Base-by-base conservation (phyloP, 2,797 vertebrate genomes). In the Muraenolepis orangiensis region DNA sequence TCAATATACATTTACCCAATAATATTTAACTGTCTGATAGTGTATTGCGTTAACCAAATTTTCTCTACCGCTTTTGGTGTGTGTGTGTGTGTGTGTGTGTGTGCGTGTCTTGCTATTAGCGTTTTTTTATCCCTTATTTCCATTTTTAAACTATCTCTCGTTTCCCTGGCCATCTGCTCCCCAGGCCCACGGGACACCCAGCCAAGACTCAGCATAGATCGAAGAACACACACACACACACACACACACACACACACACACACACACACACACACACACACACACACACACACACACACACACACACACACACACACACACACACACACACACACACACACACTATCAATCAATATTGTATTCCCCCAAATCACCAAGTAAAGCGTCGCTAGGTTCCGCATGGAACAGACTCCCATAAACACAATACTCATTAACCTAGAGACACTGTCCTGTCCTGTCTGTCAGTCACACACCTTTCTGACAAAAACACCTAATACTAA, bases 91-190 rank as follows among this genome's bases (percentile, higher is more conserved):
- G 57, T 13, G 57, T 26, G 57, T 13, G 57, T 26, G 57, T 26
- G n/a, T 61, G n/a, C 4, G 67, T 74, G 82, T 89, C 86, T 86
- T 84, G 81, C 83, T 82, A 82, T 88, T 89, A 90, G 82, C 75
- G 84, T 79, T 86, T 85, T 89, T 89, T 91, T 90, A 91, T 90
- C 86, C 87, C 87, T 85, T 86, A 91, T 93, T 92, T 91, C 90
- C 91, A 93, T 91, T 92, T 91, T 88, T 88, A 87, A 91, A 91
- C 89, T 90, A 89, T 88, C 86, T 91, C 87, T 90, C 81, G 31
- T 87, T 90, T 89, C 89, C 84, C 84, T 73, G 34, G 87, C 93
- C 94, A 94, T 94, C 94, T 94, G 93, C 93, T 94, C 90, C 91
- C 91, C 88, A 83, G 84, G 91, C 92, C 93, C 93, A 91, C 85